Evolutionary conservation across 2,113 vertebrate genomes (phyloP), one percentile per base, ranked within the genome.

Genomic region (Gobiocypris rarus): DNA sequence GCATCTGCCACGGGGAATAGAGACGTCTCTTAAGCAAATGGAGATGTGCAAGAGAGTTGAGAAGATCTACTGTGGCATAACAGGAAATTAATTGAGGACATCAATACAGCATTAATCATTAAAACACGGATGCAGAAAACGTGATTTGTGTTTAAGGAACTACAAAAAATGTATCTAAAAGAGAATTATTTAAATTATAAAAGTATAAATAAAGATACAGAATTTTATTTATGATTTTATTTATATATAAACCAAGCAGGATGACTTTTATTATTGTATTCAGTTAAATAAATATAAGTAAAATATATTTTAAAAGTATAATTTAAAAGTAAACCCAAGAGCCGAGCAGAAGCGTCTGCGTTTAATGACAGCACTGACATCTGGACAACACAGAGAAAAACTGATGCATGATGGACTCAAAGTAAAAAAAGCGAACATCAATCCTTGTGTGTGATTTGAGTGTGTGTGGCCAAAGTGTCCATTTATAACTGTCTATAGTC

Each of bases 51-150:
- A 56, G 71, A 82, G 79, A 82, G 73, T 48, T 54, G 31, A 63
- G 48, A 85, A 76, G 65, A 84, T 83, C 54, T 86, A 87, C 86
- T 67, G 79, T 83, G 80, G 81, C 71, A 58, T 87, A 81, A 86
- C 84, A 87, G 84, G 75, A 88, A 86, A 88, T 87, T 87, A 88
- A 88, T 86, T 86, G 86, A 90, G 87, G 87, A 85, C 85, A 89
- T 88, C 85, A 89, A 82, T 76, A 87, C 85, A 81, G 69, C 78
- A 87, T 88, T 89, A 88, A 89, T 89, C 87, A 86, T 86, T 87
- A 88, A 86, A 85, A 82, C 85, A 41, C 69, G 69, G 86, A 87
- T 80, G 86, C 86, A 86, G 84, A 87, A 83, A 84, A 54, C 50
- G 17, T 48, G 45, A 48, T 45, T 45, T 48, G 45, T 48, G 45